Evolutionary conservation across 2,888 invertebrate species (phyloP), one percentile per base, ranked within the genome.

Genomic region (Coleophora deauratella): DNA sequence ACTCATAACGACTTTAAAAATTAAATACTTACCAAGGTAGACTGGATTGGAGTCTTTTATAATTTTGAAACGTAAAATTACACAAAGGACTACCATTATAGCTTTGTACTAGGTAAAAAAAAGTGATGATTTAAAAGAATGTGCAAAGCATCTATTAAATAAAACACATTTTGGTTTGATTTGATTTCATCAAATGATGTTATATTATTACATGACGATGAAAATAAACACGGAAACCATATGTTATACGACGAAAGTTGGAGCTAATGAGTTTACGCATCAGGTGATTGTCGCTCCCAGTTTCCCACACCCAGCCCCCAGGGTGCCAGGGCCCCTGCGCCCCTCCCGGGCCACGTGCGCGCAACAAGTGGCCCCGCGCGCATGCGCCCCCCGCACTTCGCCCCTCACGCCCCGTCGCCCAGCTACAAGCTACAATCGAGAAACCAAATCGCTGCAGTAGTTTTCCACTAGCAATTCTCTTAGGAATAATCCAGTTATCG

Each of bases 311-410:
- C 52, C 56, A 46, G 47, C 44, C 31, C 4, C 11, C 12, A 6
- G 3, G n/a, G 8, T 15, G 37, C 38, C 34, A 32, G 27, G 34
- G 34, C 40, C 37, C 30, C 41, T 36, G 37, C 42, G 37, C 33
- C 35, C 27, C 14, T 33, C 33, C 40, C 35, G 10, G 27, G 58
- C 66, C 76, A 77, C 73, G 77, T 74, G 73, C 70, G 65, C 61
- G 74, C 84, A 82, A 84, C 82, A 82, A 80, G 84, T 82, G 66
- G 49, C 49, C 42, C 13, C 30, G 42, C 46, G 59, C 79, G 80
- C 82, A 74, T 70, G 80, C 80, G 76, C 57, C 35, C 31, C 40
- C 43, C 50, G 43, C 31, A 8, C 52, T 41, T 44, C 52, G 53
- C 52, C 34, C 52, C 43, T 34, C 49, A 42, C 47, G 39, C 45